Conservation (phyloP, 2,888 invertebrate genomes). For the Xestia sexstrigata region DNA sequence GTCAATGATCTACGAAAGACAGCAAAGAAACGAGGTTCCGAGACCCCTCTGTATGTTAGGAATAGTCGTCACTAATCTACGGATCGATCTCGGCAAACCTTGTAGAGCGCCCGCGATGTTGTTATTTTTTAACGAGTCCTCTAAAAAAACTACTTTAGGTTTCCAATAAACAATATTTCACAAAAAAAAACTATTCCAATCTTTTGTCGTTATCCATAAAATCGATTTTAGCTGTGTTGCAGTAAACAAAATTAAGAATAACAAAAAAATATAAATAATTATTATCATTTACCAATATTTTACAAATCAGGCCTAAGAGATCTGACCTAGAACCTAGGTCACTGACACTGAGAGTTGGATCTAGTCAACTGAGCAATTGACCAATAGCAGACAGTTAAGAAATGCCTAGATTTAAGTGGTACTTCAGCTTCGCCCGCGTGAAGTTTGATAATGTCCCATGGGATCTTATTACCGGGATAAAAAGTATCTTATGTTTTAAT, state of each 20-base stretch:
- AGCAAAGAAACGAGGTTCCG: neutral
- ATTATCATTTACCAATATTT: conserved; percentile 28
- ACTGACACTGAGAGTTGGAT: conserved; percentile 30
- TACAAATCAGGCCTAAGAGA: conserved; percentile 32
- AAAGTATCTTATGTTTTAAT: too few species aligned
- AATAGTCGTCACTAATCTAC: too few species aligned
- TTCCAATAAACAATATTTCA: neutral
- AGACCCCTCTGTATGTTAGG: neutral
- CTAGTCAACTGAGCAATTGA: conserved; percentile 22
- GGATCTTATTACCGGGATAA: too few species aligned
- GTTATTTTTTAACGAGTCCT: neutral
- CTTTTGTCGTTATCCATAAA: neutral
- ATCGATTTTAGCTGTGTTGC: conserved; percentile 16
- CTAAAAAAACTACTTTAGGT: neutral
- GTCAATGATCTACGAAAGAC: neutral
- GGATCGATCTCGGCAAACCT: neutral
- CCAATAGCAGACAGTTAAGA: conserved; percentile 40
- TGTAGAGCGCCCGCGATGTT: neutral
- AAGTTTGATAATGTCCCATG: too few species aligned
- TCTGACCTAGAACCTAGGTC: conserved; percentile 54
- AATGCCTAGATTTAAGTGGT: conserved; percentile 26
- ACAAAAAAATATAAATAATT: conserved; percentile 21
- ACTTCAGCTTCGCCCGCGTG: too few species aligned
- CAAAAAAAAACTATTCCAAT: neutral
- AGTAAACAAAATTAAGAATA: neutral